Evolutionary conservation across 2,113 vertebrate genomes (phyloP).

Genomic region (Ophiodon elongatus): DNA sequence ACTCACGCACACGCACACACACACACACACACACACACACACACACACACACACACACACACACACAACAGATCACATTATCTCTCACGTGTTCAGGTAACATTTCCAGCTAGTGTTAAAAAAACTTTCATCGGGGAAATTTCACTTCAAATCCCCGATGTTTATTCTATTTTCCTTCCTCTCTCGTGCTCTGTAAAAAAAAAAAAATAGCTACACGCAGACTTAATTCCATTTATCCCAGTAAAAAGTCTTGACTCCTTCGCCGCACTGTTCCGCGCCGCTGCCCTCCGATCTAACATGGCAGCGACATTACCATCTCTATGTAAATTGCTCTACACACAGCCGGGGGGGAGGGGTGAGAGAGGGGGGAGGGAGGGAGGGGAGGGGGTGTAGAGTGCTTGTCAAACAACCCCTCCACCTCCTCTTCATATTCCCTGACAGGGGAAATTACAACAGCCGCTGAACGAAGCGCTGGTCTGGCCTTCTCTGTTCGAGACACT

Average conservation of each 20-base stretch:
- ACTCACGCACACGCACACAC: neutral
- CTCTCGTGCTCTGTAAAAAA: neutral
- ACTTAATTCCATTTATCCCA: conserved; percentile 4
- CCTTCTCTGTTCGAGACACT: conserved; percentile 27
- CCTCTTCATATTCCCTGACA: conserved; percentile 12
- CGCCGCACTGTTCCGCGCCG: neutral
- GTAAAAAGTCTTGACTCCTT: conserved; percentile 7
- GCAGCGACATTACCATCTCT: conserved; percentile 36
- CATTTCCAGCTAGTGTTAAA: neutral
- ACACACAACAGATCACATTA: neutral
- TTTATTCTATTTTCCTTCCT: neutral
- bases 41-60: too few species aligned
- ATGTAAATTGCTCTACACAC: conserved; percentile 30
- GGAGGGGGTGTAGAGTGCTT: neutral
- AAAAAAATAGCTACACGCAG: conserved; percentile 1
- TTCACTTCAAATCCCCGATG: neutral
- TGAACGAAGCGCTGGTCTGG: neutral
- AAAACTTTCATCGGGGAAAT: neutral
- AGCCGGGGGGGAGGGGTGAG: neutral
- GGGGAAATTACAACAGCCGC: conserved; percentile 31
- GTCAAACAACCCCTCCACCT: conserved; percentile 17
- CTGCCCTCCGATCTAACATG: conserved; percentile 28
- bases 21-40: too few species aligned
- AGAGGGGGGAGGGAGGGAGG: neutral
- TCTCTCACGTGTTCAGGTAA: neutral